Percentiles rank a stretch among this genome's conserved stretches.
Evolutionary conservation across 2,888 invertebrate genomes (phyloP).

Genomic region (Venusia cambrica): DNA sequence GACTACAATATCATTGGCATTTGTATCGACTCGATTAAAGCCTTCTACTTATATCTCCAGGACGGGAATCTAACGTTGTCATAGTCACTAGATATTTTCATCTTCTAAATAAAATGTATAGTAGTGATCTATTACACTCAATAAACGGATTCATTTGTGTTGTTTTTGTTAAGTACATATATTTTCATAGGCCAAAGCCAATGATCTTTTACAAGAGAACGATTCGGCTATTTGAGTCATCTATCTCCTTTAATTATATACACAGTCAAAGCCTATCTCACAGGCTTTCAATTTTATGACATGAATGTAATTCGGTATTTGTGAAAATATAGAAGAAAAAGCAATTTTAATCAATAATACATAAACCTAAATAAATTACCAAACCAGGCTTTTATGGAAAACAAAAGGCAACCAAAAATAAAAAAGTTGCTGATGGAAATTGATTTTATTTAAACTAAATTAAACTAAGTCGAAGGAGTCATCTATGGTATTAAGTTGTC

Average conservation of each 20-base stretch:
- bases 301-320: no score
- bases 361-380: constrained; percentile 2
- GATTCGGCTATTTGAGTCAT: no score
- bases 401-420: constrained; percentile 6
- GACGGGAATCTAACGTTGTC: constrained; percentile 34
- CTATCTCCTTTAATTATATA: no score
- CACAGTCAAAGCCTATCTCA: no score
- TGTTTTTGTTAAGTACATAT: no score
- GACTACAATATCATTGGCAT: constrained; percentile 10
- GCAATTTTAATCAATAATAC: constrained; percentile 2
- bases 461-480: constrained; percentile 63
- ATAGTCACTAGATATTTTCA: constrained; percentile 17
- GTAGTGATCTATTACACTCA: no score
- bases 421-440: constrained; percentile 30
- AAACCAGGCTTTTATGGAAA: no score
- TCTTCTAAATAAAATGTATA: not conserved
- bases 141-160: no score
- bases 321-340: no score
- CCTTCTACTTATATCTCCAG: constrained; percentile 28
- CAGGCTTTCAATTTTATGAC: no score
- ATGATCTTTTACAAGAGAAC: no score
- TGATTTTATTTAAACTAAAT: constrained; percentile 47
- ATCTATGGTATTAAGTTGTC: constrained; percentile 43
- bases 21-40: constrained; percentile 17
- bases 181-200: no score